Base-by-base conservation (phyloP, 2,797 vertebrate genomes). In the Miichthys miiuy region DNA sequence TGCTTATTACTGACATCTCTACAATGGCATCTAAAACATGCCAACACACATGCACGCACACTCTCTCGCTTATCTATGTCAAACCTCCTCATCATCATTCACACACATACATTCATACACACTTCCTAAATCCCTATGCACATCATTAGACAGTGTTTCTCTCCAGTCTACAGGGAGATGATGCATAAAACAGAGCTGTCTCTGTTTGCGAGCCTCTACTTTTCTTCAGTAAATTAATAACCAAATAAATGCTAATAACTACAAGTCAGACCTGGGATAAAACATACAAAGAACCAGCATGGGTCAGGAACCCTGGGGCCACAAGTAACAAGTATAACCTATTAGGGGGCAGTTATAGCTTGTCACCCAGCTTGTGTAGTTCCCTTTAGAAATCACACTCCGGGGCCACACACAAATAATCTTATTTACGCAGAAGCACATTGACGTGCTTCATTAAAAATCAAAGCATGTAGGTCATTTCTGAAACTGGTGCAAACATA, bases 11-110 rank as follows among this genome's bases (percentile, higher is more conserved):
- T 82, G 89, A 93, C 83, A 89, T 87, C 84, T 89, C 90, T 93
- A 93, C 87, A 78, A 65, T 67, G 88, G 89, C 90, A 91, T 93
- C 85, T 83, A 88, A 89, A 93, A 89, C 87, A 88, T 90, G 88
- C 91, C 90, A 77, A 77, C 84, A 81, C 79, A 83, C 79, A 61
- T 41, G 42, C 67, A 69, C 78, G 48, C 75, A 58, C 63, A 16
- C 44, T 1, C 30, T 27, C 14, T 4, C 25, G 20, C 65, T 44
- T 38, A 9, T 38, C 2, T 5, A 18, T 16, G 18, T 70, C 68
- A 50, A 38, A 44, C 62, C 34, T 55, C 56, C 57, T 64, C 27
- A 41, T 85, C 27, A 41, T 85, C 83, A 68, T 47, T 64, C 77
- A 75, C 72, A 73, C 77, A 63, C 83, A 34, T 10, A 30, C 55